Evolutionary conservation across 2,797 vertebrate species (phyloP), one percentile per base, ranked within the genome.

Genomic region (Podarcis lilfordi): DNA sequence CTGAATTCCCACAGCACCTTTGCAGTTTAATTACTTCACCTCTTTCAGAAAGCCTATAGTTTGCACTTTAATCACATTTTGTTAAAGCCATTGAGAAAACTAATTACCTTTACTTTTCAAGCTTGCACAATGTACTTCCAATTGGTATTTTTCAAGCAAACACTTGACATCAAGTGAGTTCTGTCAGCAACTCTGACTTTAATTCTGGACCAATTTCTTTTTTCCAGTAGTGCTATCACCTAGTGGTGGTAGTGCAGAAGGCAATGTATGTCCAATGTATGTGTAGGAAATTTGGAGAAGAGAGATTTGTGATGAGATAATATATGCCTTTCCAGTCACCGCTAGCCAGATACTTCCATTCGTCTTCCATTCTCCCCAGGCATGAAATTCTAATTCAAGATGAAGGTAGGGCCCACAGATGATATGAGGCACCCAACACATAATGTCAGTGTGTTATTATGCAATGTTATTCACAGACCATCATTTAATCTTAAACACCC

Each of bases 131-230:
- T 74, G n/a, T 45, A 40, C 27, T 90, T 90, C 83, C 87, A 90
- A 55, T 84, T 91, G 91, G 84, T 88, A 87, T 85, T 94, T 85
- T 92, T 88, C 55, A 89, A 87, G 76, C 66, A 91, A 68, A 80
- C 55, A 71, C 71, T 95, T 80, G 71, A 88, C 72, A 23, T 64
- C 50, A 82, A 69, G 21, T 50, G 27, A 77, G 59, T 77, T 88
- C 29, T 78, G 45, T 71, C 61, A 83, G 75, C 40, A 71, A 32
- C 6, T 59, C 15, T 68, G 59, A 43, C 29, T 29, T 32, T 45
- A 72, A 23, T 68, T 68, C 84, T 27, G 43, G 10, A 25, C 29
- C 29, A 66, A 35, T 68, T 50, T 66, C 32, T 23, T n/a, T 86
- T 61, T 25, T 68, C 32, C 32, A 17, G 64, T 37, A 50, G 40